Base-by-base conservation (phyloP, 1,140 invertebrate genomes). In the Saccostrea echinata region DNA sequence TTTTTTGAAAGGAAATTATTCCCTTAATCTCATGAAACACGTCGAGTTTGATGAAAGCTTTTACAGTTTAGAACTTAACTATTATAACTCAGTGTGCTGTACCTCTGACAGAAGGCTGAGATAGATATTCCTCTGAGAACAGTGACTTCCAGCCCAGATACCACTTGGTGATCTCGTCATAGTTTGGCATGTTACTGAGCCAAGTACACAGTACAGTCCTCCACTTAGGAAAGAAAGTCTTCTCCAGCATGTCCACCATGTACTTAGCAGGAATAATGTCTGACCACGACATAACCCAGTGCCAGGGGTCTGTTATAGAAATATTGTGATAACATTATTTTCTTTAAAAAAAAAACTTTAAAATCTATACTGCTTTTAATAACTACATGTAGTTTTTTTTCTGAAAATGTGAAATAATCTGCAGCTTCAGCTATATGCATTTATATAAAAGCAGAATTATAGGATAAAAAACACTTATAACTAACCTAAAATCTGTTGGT, bases 201-300 rank as follows among this genome's bases (percentile, higher is more conserved):
- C 98, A 98, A 21, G 97, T 93, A 18, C 96, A 97, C 35, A 98
- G 94, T 3, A 94, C 93, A 88, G 97, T 97, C 61, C 98, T 94
- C 98, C 98, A 98, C 90, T 97, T 97, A 0, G 97, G 97, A 91
- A 98, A 98, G 95, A 98, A 98, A 89, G 96, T 96, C 92, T 97
- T 97, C 90, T 98, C 97, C 12, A 99, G 94, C 16, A 98, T 94
- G 33, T 96, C 95, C 0, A 97, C 96, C 96, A 98, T 96, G 80
- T 96, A 96, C 11, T 96, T 96, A 6, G 95, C 90, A 0, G 97
- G 97, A 51, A 98, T 95, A 83, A 98, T 94, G 91, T 98, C 97
- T 86, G 96, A 95, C 98, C 98, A 99, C 30, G 97, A 96, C 95
- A 97, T 97, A 0, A 98, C 97, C 96, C 97, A 98, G 90, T 98